Evolutionary conservation across 2,797 vertebrate species (phyloP), one percentile per base, ranked within the genome.

Genomic region (Tadarida brasiliensis): DNA sequence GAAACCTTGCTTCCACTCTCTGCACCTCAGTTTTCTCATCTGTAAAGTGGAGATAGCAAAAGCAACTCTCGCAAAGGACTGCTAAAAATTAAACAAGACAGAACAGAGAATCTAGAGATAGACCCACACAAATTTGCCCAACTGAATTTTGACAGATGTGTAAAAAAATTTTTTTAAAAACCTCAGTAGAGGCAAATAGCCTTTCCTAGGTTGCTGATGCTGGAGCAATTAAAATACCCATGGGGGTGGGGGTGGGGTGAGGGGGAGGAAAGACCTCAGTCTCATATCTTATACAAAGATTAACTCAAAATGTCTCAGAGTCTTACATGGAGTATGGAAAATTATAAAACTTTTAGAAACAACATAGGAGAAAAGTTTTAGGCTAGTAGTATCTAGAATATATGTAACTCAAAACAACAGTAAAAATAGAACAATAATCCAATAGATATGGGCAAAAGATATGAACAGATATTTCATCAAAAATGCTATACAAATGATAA

Each of bases 381-480:
- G 57, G 9, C 10, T 71, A 35, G 47, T 39, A 82, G 47, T 39
- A 82, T 80, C 47, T 77, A 68, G 70, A 83, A 73, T 74, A 54
- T 11, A 67, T 56, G 85, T 77, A 94, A 94, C 17, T 56, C 56
- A 73, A 76, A 76, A 71, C 44, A 54, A 68, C 9, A 81, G 28
- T 61, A 19, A 10, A 87, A 82, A 77, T 54, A 78, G 11, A 57
- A 77, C 17, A 92, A 54, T 24, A 85, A 67, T 85, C 19, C 49
- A 87, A 16, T 30, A 74, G 30, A 90, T 91, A 81, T 67, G 35
- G 26, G 16, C 57, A 68, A 88, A 92, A 96, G 68, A 80, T 30
- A 5, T 49, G 33, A 95, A n/a, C 6, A 93, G 44, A 33, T 22
- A 70, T 68, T 78, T 91, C 44, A 44, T 84, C 44, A 51, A 11